phyloP scores from a whole-genome alignment of 2,797 vertebrate species.

The Amblyraja radiata region DNA sequence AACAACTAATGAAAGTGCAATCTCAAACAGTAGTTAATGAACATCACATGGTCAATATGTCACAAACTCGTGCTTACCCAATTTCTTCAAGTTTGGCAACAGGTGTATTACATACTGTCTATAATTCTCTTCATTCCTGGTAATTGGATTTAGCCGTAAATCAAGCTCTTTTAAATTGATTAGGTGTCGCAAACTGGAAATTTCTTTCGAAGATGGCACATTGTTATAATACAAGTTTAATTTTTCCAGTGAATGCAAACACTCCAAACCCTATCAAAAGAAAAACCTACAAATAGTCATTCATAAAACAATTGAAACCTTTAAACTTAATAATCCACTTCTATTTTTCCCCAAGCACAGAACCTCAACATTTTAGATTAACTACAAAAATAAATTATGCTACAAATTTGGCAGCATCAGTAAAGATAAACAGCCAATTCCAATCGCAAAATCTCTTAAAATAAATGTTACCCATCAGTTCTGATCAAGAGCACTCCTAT shows the following conservation, averaged over 20 bases:
- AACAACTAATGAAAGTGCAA: not conserved
- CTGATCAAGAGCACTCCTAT: not conserved
- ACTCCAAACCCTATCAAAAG: slow-evolving; percentile 23
- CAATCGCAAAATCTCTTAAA: not conserved
- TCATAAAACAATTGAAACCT: not conserved
- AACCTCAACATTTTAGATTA: not conserved
- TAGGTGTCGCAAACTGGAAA: slow-evolving; percentile 1
- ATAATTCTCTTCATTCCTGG: slow-evolving; percentile 10
- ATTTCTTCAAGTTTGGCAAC: slow-evolving; percentile 23
- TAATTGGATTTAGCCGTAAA: slow-evolving; percentile 34
- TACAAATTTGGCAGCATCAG: not conserved
- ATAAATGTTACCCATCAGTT: not conserved
- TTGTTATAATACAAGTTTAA: slow-evolving; percentile 37
- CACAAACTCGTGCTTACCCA: slow-evolving; percentile 14
- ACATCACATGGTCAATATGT: not conserved
- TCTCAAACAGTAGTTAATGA: not conserved
- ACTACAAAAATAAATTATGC: not conserved
- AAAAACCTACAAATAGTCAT: not conserved
- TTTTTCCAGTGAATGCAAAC: slow-evolving; percentile 31
- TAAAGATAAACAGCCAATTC: not conserved
- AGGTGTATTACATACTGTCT: not conserved
- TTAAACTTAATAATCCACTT: not conserved
- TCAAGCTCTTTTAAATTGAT: slow-evolving; percentile 34
- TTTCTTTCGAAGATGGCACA: slow-evolving; percentile 32
- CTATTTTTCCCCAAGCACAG: not conserved